Conservation (phyloP, 2,888 invertebrate species). For the Drosophila paranaensis region DNA sequence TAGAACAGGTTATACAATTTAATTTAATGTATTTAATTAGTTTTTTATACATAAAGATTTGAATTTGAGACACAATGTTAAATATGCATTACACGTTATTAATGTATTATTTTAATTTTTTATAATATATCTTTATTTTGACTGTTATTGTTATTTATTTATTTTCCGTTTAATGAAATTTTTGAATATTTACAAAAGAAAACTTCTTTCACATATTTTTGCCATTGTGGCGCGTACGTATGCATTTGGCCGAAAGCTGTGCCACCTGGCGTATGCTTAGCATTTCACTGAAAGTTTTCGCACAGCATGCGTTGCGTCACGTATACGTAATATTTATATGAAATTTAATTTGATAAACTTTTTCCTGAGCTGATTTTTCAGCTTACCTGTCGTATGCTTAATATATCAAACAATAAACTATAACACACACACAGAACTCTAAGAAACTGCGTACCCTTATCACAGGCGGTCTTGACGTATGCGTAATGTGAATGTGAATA, state of each 20-base stretch:
- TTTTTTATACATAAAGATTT: neutral
- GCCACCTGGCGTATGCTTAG: slow-evolving; percentile 12
- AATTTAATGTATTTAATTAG: neutral
- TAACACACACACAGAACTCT: neutral
- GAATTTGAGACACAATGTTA: neutral
- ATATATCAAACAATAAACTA: slow-evolving; percentile 13
- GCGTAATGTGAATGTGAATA: slow-evolving; percentile 4
- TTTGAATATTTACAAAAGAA: neutral
- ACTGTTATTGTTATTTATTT: neutral
- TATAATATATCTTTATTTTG: neutral
- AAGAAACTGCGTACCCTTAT: slow-evolving; percentile 4
- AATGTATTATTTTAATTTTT: neutral
- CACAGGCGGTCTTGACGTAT: slow-evolving; percentile 8
- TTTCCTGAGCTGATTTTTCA: neutral
- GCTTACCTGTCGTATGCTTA: slow-evolving; percentile 13
- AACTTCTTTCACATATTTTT: neutral
- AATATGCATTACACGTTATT: neutral
- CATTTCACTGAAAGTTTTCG: neutral
- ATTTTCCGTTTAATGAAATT: neutral
- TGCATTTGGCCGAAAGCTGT: neutral
- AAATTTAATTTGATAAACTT: slow-evolving; percentile 2
- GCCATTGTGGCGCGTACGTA: neutral
- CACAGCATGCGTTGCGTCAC: neutral
- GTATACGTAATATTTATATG: slow-evolving; percentile 5
- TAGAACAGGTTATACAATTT: neutral